Base-by-base conservation (phyloP, 2,797 vertebrate species). In the Malacoctenus gilli region DNA sequence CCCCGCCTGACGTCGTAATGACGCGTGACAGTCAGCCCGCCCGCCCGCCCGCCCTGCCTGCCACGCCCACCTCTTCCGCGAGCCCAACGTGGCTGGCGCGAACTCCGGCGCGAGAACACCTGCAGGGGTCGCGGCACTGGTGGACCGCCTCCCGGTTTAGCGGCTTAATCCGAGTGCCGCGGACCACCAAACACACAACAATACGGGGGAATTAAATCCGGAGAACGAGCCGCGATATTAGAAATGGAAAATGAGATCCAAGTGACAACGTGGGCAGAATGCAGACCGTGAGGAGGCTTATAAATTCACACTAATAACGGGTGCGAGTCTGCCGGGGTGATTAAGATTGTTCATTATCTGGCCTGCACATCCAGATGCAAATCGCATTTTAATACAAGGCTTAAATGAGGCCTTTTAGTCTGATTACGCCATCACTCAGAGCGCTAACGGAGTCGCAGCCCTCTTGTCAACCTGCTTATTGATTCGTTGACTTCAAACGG, bases 301-400 rank as follows among this genome's bases (percentile, higher is more conserved):
- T 31, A 55, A 64, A 69, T 54, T 59, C 62, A 15, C 38, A 15
- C n/a, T 50, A 69, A 75, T 72, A 74, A 77, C 54, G 37, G 39
- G 34, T 59, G 44, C 60, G 68, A 78, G 71, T 75, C 70, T 79
- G 61, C 21, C 36, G 59, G 57, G 44, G 75, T 69, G 79, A 82
- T 76, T 72, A 65, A n/a, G 68, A 59, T 63, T 44, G 62, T 60
- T 81, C 68, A 75, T 83, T 77, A 80, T 81, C 67, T 48, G 46
- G 36, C 58, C 34, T 52, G 46, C 42, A 56, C 42, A 58, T 77
- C 36, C 52, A 49, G 30, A 76, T 69, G 48, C 42, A 62, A 58
- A 71, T 60, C 1, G 20, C 70, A 76, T 68, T 70, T 82, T 75
- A 75, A 76, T 76, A 57, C 51, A 50, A 43, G 49, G 36, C 57